Evolutionary conservation across 2,888 invertebrate genomes (phyloP).

Genomic region (Patella depressa): DNA sequence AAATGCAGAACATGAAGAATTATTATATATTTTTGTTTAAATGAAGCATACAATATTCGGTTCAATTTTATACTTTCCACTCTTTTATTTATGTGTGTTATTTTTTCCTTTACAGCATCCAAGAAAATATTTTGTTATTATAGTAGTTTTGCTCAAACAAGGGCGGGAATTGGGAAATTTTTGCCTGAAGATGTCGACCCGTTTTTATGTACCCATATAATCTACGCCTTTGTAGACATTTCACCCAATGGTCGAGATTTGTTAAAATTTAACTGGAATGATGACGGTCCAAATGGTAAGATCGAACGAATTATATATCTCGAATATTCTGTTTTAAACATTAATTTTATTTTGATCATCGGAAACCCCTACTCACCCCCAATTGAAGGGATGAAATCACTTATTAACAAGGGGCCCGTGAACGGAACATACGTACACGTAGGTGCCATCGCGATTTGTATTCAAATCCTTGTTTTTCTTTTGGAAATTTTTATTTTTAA

Average conservation of each 20-base stretch:
- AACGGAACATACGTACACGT: no score
- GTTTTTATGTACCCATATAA: constrained; percentile 94
- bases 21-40: no score
- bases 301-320: background rate
- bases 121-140: constrained; percentile 84
- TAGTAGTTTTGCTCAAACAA: constrained; percentile 98
- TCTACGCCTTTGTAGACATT: constrained; percentile 97
- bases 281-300: constrained; percentile 32
- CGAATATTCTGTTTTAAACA: no score
- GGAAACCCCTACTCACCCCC: no score
- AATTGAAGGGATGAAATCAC: no score
- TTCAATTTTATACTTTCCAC: no score
- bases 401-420: no score
- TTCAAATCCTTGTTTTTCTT: no score
- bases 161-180: constrained; percentile 84
- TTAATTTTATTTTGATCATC: no score
- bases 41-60: no score
- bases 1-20: no score
- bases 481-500: background rate
- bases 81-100: background rate
- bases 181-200: constrained; percentile 92
- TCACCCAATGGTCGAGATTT: constrained; percentile 77
- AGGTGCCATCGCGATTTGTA: no score
- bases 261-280: constrained; percentile 38
- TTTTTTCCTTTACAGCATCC: background rate